Conservation (phyloP, 2,888 invertebrate species). For the Hemaris fuciformis region DNA sequence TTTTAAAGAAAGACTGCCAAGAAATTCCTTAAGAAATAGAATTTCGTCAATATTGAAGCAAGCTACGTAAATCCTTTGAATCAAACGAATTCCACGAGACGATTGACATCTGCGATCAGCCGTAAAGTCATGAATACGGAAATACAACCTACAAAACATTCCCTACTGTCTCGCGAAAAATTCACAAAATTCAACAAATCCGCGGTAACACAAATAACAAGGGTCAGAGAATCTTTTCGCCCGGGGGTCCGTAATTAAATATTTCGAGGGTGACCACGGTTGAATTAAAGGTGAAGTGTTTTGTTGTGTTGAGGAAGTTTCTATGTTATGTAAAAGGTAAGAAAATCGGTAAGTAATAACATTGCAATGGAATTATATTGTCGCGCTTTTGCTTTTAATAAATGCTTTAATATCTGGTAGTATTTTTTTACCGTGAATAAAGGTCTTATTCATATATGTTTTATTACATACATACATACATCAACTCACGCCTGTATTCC, state of each 20-base stretch:
- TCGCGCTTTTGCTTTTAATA: too few relatives aligned
- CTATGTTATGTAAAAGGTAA: neutral
- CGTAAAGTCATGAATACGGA: neutral
- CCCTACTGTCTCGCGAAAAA: conserved; percentile 20
- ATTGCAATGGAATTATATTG: too few relatives aligned
- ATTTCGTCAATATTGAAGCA: neutral
- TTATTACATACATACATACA: too few relatives aligned
- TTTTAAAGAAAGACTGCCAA: too few relatives aligned
- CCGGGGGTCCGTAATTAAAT: conserved; percentile 59
- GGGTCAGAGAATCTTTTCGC: conserved; percentile 38
- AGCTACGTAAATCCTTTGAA: neutral
- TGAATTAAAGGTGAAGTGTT: conserved; percentile 38
- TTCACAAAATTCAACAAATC: conserved; percentile 31
- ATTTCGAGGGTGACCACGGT: conserved; percentile 57
- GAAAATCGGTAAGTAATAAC: too few relatives aligned
- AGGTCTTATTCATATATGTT: too few relatives aligned
- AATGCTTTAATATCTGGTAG: too few relatives aligned
- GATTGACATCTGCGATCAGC: neutral
- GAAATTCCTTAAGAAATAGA: too few relatives aligned
- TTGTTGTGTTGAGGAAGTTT: conserved; percentile 1
- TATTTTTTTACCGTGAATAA: too few relatives aligned
- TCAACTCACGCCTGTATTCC: too few relatives aligned
- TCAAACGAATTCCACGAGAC: neutral
- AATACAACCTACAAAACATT: too few relatives aligned
- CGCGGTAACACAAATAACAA: conserved; percentile 27